These are phyloP conservation scores for Panagrolaimus sp. DNA, from an alignment of 1,140 invertebrate species.

Conservation along the genomic window DNA sequence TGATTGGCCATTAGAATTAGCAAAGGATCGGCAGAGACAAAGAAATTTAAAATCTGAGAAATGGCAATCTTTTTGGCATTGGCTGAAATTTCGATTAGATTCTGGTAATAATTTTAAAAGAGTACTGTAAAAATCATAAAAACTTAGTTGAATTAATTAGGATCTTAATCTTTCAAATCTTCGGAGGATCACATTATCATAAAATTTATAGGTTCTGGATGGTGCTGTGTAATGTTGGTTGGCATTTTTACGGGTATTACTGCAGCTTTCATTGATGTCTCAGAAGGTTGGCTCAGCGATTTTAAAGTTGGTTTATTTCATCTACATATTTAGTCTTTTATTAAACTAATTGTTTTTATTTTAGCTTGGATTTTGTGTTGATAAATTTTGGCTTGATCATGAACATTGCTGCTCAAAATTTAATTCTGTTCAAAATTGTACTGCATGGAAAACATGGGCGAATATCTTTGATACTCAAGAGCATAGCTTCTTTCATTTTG, in stretches of 20 bases:
- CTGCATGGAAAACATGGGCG: constrained; percentile 87
- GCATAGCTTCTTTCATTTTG: constrained; percentile 76
- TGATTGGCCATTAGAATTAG: constrained; percentile 97
- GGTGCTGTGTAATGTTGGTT: constrained; percentile 73
- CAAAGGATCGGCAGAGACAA: constrained; percentile 90
- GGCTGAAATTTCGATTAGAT: constrained; percentile 66
- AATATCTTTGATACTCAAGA: constrained; percentile 77
- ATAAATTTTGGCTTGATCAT: constrained; percentile 94
- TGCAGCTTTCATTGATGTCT: constrained; percentile 77
- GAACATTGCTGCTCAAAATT: constrained; percentile 98
- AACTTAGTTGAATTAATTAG: too few species aligned
- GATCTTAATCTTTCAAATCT: too few species aligned
- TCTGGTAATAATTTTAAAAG: constrained; percentile 98
- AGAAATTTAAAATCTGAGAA: constrained; percentile 61
- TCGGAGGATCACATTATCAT: too few species aligned
- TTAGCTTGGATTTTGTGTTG: constrained; percentile 43
- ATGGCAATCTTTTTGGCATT: constrained; percentile 18
- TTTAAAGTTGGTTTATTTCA: constrained; percentile 68
- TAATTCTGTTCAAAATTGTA: constrained; percentile 53
- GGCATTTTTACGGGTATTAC: constrained; percentile 71
- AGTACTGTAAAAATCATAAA: too few species aligned
- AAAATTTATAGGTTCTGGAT: too few species aligned
- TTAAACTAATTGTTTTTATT: not conserved
- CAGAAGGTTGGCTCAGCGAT: constrained; percentile 98
- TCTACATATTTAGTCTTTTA: constrained; percentile 67